A percentile compares a stretch with the other conserved stretches of the same genome.
Conservation (phyloP, 1,140 invertebrate genomes). For the Vollenhovia emeryi region DNA sequence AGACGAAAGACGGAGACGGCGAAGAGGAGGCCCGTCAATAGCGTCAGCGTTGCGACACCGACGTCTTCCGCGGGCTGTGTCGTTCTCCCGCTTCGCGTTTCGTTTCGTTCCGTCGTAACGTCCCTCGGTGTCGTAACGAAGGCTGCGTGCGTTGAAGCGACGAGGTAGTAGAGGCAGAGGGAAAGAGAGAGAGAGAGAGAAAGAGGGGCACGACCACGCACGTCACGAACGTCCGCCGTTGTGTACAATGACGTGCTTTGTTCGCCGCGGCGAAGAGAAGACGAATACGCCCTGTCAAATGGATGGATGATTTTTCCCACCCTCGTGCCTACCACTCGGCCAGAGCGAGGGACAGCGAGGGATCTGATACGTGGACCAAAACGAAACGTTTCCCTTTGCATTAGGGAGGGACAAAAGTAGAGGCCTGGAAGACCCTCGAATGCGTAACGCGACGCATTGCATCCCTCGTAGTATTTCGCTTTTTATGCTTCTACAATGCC, state of each 20-base stretch:
- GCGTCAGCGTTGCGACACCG: slow-evolving; percentile 34
- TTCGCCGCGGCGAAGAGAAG: slow-evolving; percentile 11
- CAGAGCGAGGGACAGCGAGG: background rate
- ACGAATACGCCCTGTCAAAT: background rate
- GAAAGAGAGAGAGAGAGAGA: slow-evolving; percentile 14
- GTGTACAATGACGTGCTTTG: slow-evolving; percentile 47
- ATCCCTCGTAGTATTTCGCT: background rate
- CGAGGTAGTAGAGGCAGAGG: slow-evolving; percentile 9
- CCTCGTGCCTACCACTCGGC: background rate
- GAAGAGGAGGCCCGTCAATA: slow-evolving; percentile 30
- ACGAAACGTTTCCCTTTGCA: background rate
- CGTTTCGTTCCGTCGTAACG: slow-evolving; percentile 30
- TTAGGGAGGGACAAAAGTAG: too few relatives aligned
- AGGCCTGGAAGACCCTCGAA: background rate
- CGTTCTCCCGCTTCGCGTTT: slow-evolving; percentile 42
- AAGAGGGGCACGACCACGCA: slow-evolving; percentile 48
- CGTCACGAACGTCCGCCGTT: slow-evolving; percentile 16
- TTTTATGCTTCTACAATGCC: background rate
- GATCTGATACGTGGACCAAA: too few relatives aligned
- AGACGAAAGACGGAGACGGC: background rate
- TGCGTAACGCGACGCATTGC: background rate
- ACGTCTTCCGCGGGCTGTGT: slow-evolving; percentile 34
- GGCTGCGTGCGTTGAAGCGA: slow-evolving; percentile 30
- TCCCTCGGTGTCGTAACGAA: slow-evolving; percentile 42
- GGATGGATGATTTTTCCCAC: slow-evolving; percentile 4